phyloP scores from a whole-genome alignment of 2,113 vertebrate species.

The Gallinago undulata region DNA sequence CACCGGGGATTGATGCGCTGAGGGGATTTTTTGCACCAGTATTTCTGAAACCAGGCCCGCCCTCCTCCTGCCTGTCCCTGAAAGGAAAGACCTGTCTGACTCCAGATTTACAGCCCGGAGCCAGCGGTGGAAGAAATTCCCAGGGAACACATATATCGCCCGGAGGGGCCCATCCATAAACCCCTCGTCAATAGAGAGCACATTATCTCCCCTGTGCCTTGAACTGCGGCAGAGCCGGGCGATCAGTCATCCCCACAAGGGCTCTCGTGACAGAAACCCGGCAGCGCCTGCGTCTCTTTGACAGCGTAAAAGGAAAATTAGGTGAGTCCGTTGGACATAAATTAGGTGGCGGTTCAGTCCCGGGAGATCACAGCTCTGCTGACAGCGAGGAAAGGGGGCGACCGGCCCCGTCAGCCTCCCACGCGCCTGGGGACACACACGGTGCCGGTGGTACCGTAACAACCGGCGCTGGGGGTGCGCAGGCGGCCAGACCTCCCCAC shows the following conservation, averaged over 20 bases:
- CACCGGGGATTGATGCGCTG: neutral
- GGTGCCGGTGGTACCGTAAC: neutral
- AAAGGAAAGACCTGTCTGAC: neutral
- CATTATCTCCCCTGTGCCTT: neutral
- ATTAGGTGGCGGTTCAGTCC: neutral
- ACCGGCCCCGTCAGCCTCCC: neutral
- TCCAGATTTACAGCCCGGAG: neutral
- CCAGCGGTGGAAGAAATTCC: neutral
- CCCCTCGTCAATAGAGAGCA: neutral
- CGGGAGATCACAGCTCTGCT: neutral
- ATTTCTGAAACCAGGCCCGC: neutral
- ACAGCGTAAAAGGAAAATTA: neutral
- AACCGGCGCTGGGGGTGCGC: neutral
- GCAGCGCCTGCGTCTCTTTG: neutral
- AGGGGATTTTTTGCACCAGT: neutral
- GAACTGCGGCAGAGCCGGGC: neutral
- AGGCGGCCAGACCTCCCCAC: neutral
- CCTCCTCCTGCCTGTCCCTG: neutral
- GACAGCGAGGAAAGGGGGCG: accelerated
- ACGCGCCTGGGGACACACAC: accelerated
- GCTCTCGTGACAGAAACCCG: neutral
- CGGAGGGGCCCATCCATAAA: slow-evolving; percentile 28
- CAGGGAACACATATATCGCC: neutral
- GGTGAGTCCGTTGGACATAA: neutral
- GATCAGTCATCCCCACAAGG: slow-evolving; percentile 30